A percentile compares a stretch with the other conserved stretches of the same genome.
Conservation (phyloP, 2,797 vertebrate species). For the Amniataba percoides region DNA sequence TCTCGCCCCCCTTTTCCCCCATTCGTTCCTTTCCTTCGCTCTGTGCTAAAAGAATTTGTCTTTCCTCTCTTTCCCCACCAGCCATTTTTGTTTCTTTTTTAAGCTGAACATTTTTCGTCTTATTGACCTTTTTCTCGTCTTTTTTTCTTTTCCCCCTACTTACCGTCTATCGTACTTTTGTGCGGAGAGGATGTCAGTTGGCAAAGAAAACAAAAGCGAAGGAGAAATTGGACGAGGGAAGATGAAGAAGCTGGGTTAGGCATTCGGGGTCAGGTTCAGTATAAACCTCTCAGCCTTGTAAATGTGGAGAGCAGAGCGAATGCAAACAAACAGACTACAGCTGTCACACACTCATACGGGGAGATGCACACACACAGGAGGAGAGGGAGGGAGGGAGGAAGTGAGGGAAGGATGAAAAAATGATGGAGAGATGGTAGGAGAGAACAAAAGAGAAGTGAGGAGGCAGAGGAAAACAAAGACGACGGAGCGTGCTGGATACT, state of each 20-base stretch:
- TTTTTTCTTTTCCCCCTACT: not conserved
- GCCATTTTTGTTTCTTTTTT: conserved; percentile 23
- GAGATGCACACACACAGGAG: conserved; percentile 31
- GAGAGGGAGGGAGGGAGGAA: not conserved
- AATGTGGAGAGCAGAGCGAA: conserved; percentile 66
- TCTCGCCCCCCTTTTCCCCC: conserved; percentile 59
- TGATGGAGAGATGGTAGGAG: not conserved
- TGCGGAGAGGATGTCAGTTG: not conserved
- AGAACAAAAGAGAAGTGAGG: conserved; percentile 19
- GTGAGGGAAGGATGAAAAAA: conserved; percentile 17
- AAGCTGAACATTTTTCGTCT: conserved; percentile 33
- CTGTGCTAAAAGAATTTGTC: conserved; percentile 40
- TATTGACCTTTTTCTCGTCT: conserved; percentile 36
- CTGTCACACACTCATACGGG: conserved; percentile 68
- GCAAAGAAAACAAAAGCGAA: not conserved
- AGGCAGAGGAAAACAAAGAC: conserved; percentile 39
- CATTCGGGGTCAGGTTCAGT: conserved; percentile 72
- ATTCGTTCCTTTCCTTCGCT: conserved; percentile 38
- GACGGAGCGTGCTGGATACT: conserved; percentile 35
- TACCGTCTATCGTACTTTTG: not conserved
- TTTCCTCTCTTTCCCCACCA: conserved; percentile 47
- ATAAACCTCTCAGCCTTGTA: conserved; percentile 70
- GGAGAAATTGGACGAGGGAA: conserved; percentile 9
- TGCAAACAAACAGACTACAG: conserved; percentile 80
- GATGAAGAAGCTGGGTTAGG: conserved; percentile 52